Evolutionary conservation across 2,113 vertebrate genomes (phyloP), one percentile per base, ranked within the genome.

Genomic region (Ranitomeya imitator): DNA sequence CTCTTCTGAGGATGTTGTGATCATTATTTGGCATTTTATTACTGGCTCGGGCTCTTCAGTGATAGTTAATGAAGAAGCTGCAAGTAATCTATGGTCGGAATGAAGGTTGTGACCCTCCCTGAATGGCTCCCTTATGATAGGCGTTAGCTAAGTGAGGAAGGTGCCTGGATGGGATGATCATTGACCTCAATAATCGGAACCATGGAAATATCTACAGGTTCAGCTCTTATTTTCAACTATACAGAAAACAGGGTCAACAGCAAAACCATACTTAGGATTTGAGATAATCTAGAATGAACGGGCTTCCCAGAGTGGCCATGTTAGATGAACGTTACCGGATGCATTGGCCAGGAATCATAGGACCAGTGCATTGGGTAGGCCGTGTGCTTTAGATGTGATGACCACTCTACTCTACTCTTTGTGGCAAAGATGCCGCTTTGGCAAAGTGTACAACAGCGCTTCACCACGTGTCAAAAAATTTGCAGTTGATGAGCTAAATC

Each of bases 71-170:
- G 78, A 89, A 90, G 85, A 90, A 85, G 86, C 76, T 84, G 86
- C 87, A 83, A 88, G 89, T 90, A 87, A 91, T 92, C 91, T 91
- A 90, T 85, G 88, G 79, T 88, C 90, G 88, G 88, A 91, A 92
- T 91, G 86, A 92, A 91, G 91, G 89, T 18, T 89, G 61, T 90
- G 92, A 93, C 91, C 91, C 89, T 88, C 79, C 90, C 89, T 14
- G 2, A 83, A 89, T 90, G 45, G 78, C 74, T 83, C 74, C 15
- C 26, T 0, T 3, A 63, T 63, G 4, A 0, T 74, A 7, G 4
- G 87, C 90, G 90, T 63, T 55, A 31, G 31, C 51, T 19, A 7
- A 67, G 57, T 61, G 61, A 61, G 90, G 63, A 88, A 89, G 76
- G 90, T 89, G 88, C 88, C 23, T 85, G 85, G 37, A 81, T 79